phyloP scores from a whole-genome alignment of 30 jellyfish, hydroid and myxozoan genomes.

The Cassiopea andromeda region DNA sequence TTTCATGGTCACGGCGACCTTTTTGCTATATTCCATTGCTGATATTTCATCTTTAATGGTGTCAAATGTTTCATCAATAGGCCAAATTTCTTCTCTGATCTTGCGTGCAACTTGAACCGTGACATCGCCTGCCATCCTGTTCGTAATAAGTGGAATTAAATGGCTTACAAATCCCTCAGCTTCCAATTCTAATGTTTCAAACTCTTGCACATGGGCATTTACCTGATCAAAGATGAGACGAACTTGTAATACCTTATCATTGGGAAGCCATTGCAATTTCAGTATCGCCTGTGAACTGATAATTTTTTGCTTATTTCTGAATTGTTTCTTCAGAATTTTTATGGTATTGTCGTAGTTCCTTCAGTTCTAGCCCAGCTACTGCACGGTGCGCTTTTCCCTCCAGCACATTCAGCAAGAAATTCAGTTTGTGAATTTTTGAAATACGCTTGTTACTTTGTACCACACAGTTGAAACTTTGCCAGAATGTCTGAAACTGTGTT shows the following conservation, averaged over 20 bases:
- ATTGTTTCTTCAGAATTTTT: constrained; percentile 29
- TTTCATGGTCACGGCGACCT: neutral
- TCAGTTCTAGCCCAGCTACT: constrained; percentile 39
- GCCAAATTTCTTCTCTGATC: constrained; percentile 52
- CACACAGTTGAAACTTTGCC: constrained; percentile 78
- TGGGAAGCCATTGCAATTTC: constrained; percentile 22
- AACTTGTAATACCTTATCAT: constrained; percentile 14
- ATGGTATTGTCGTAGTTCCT: constrained; percentile 50
- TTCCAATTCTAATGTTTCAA: constrained; percentile 47
- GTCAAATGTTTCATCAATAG: constrained; percentile 14
- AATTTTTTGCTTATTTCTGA: constrained; percentile 42
- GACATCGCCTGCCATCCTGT: constrained; percentile 31
- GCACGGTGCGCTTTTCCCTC: constrained; percentile 54
- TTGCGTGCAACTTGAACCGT: constrained; percentile 54
- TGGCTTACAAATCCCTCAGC: constrained; percentile 65
- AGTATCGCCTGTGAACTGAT: constrained; percentile 50
- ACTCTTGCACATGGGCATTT: constrained; percentile 48
- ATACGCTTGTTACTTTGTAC: constrained; percentile 37
- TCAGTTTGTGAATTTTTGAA: constrained; percentile 59
- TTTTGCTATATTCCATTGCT: constrained; percentile 60
- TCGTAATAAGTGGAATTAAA: constrained; percentile 30
- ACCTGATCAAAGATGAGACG: constrained; percentile 38
- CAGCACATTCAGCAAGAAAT: constrained; percentile 29
- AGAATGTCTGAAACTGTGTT: constrained; percentile 43
- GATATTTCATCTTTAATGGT: constrained; percentile 32